A percentile compares a stretch with the other conserved stretches of the same genome.
Conservation (phyloP, 1,140 invertebrate species). For the Dinothrombium tinctorium region DNA sequence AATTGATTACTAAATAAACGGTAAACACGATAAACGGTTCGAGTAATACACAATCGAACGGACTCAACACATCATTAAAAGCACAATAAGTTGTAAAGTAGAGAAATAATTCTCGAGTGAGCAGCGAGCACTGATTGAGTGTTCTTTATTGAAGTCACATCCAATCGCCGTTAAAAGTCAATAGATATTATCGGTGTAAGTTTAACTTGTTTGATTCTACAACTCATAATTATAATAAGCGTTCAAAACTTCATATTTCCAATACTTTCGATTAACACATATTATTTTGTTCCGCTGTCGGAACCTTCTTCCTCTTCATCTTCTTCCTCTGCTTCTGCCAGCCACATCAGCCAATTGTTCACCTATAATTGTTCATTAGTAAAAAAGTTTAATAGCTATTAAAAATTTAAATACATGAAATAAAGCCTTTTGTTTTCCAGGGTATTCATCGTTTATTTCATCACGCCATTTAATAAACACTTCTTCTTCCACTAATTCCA, state of each 20-base stretch:
- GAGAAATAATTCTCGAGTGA: too few relatives aligned
- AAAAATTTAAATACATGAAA: slow-evolving; percentile 35
- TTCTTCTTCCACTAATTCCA: slow-evolving; percentile 86
- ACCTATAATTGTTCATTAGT: slow-evolving; percentile 32
- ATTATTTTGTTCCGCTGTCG: background rate
- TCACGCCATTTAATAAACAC: slow-evolving; percentile 90
- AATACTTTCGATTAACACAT: background rate
- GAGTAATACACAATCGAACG: too few relatives aligned
- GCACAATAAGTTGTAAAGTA: too few relatives aligned
- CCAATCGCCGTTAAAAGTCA: too few relatives aligned
- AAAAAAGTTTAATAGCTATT: slow-evolving; percentile 7
- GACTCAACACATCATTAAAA: too few relatives aligned
- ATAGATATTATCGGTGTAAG: too few relatives aligned
- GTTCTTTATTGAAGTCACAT: too few relatives aligned
- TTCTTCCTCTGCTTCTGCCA: slow-evolving; percentile 79
- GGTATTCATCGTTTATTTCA: slow-evolving; percentile 83
- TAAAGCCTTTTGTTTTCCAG: slow-evolving; percentile 81
- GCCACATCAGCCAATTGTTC: slow-evolving; percentile 85
- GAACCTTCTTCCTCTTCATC: slow-evolving; percentile 26
- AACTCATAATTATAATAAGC: too few relatives aligned
- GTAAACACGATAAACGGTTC: too few relatives aligned
- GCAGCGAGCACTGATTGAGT: too few relatives aligned
- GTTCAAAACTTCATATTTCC: background rate
- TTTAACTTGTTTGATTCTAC: too few relatives aligned
- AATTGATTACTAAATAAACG: too few relatives aligned